Conservation (phyloP, 2,113 vertebrate species). For the Nycticorax nycticorax region DNA sequence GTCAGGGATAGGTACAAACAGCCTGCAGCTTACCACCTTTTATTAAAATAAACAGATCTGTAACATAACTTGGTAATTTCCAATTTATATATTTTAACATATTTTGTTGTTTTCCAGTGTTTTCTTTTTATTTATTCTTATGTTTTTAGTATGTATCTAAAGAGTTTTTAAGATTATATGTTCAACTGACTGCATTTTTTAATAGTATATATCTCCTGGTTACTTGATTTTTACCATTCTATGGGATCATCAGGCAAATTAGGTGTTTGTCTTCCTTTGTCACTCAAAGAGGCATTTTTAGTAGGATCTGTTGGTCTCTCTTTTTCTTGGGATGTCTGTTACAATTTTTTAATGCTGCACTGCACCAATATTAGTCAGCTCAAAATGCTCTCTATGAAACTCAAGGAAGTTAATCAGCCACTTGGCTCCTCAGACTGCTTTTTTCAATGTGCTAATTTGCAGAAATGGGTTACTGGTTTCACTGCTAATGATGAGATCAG, state of each 20-base stretch:
- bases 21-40: not conserved
- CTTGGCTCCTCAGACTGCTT: conserved; percentile 1
- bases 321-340: not conserved
- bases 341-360: not conserved
- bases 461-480: conserved; percentile 39
- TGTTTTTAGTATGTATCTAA: not conserved
- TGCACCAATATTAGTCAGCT: not conserved
- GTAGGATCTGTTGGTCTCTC: not conserved
- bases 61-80: not conserved
- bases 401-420: not conserved
- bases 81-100: not conserved
- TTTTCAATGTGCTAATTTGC: conserved; percentile 38
- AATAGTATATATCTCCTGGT: not conserved
- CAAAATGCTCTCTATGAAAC: not conserved
- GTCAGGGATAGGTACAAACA: not conserved
- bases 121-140: not conserved
- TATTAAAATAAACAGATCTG: not conserved
- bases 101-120: not conserved
- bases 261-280: not conserved
- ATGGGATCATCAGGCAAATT: not conserved
- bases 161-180: not conserved
- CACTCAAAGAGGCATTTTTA: not conserved
- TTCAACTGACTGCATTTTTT: not conserved
- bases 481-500: conserved; percentile 35
- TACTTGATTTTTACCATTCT: not conserved